These are phyloP conservation scores for Bombus waltoni DNA, from an alignment of 1,140 invertebrate genomes.

Conservation along the genomic window DNA sequence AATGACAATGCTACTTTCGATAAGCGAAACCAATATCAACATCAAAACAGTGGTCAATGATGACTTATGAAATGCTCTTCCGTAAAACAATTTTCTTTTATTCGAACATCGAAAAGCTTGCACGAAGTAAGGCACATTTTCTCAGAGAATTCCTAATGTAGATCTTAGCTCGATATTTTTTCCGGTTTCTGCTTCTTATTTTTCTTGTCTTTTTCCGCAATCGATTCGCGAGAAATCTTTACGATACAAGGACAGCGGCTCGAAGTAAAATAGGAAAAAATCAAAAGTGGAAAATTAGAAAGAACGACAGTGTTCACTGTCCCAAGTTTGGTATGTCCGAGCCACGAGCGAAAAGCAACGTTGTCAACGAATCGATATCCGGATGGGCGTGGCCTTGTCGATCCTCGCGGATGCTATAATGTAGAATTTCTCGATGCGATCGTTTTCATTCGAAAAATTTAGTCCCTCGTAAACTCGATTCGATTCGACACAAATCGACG, in stretches of 20 bases:
- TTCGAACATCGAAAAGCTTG: too few species aligned
- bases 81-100: neutral
- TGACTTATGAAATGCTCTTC: neutral
- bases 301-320: constrained; percentile 5
- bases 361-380: constrained; percentile 73
- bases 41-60: neutral
- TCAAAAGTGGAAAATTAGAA: neutral
- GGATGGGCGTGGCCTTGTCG: constrained; percentile 70
- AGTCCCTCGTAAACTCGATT: neutral
- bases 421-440: constrained; percentile 47
- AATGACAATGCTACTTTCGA: neutral
- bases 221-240: neutral
- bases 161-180: neutral
- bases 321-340: constrained; percentile 45
- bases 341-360: constrained; percentile 64
- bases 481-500: neutral
- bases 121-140: neutral
- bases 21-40: neutral
- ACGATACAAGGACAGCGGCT: neutral
- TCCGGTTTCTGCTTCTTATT: neutral
- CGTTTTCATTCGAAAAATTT: constrained; percentile 52
- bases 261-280: neutral
- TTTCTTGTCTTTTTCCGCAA: neutral
- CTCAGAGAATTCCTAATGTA: neutral
- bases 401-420: constrained; percentile 64